These are phyloP conservation scores for Tetragnatha montana DNA, from an alignment of 2,888 invertebrate species.

Conservation along the genomic window DNA sequence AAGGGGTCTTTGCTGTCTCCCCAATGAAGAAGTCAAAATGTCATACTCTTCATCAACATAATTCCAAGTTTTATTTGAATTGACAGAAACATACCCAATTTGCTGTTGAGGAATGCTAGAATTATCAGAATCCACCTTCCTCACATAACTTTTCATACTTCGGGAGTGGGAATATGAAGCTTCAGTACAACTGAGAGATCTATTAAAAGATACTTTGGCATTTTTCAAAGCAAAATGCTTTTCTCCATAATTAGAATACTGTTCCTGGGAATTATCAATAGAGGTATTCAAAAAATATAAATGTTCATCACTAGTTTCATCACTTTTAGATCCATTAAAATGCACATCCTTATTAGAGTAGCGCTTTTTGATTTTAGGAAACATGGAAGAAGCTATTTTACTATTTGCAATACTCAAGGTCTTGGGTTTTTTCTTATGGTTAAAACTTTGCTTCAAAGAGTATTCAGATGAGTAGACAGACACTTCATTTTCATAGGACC, in stretches of 20 bases:
- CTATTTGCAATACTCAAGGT: slow-evolving; percentile 12
- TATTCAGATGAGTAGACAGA: slow-evolving; percentile 45
- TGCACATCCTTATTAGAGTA: slow-evolving; percentile 29
- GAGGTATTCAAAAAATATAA: too few species aligned
- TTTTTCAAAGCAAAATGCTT: slow-evolving; percentile 27
- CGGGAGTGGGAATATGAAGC: slow-evolving; percentile 14
- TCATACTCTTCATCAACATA: slow-evolving; percentile 62
- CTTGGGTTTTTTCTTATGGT: slow-evolving; percentile 21
- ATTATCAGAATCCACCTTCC: slow-evolving; percentile 40
- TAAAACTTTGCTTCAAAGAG: slow-evolving; percentile 22
- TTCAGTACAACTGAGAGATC: slow-evolving; percentile 63
- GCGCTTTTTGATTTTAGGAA: slow-evolving; percentile 43
- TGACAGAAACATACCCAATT: neutral
- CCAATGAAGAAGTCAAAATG: slow-evolving; percentile 66
- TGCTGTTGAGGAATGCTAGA: neutral
- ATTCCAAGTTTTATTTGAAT: slow-evolving; percentile 37
- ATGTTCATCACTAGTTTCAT: slow-evolving; percentile 6
- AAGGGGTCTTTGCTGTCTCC: slow-evolving; percentile 67
- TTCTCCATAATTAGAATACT: neutral
- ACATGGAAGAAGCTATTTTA: slow-evolving; percentile 33
- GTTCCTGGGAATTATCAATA: neutral
- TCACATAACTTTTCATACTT: slow-evolving; percentile 24
- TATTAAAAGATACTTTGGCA: slow-evolving; percentile 36
- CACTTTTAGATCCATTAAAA: slow-evolving; percentile 6
- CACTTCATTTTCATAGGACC: slow-evolving; percentile 29